Percentiles rank a stretch among this genome's conserved stretches.
These are phyloP conservation scores for Drosophila kikkawai DNA, from an alignment of 1,140 invertebrate genomes.

Conservation along the genomic window DNA sequence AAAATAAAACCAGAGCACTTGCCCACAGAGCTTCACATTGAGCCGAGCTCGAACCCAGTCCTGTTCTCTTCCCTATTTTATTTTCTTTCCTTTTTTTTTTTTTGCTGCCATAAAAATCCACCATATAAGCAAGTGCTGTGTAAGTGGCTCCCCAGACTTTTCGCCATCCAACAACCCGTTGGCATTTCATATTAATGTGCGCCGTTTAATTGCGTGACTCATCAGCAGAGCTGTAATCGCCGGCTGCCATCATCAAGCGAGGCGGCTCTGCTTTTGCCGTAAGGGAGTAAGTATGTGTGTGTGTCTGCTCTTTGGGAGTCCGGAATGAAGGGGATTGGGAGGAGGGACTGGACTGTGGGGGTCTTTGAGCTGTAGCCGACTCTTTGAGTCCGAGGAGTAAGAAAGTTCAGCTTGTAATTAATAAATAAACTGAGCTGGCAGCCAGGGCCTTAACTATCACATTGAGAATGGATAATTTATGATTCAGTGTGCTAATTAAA, in stretches of 20 bases:
- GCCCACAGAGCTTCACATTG: slow-evolving; percentile 12
- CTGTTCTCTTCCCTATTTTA: slow-evolving; percentile 5
- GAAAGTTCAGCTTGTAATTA: slow-evolving; percentile 32
- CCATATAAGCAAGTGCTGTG: slow-evolving; percentile 32
- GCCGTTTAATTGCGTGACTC: slow-evolving; percentile 66
- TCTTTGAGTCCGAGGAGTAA: not conserved
- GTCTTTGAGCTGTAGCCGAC: slow-evolving; percentile 16
- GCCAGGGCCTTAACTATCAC: slow-evolving; percentile 1
- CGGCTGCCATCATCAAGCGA: slow-evolving; percentile 15
- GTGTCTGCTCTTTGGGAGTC: not conserved
- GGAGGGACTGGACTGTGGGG: not conserved
- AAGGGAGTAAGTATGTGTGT: not conserved
- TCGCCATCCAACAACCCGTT: slow-evolving; percentile 17
- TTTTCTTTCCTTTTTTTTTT: not conserved
- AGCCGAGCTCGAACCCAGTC: slow-evolving; percentile 3
- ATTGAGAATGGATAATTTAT: slow-evolving; percentile 20
- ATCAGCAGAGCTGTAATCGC: slow-evolving; percentile 33
- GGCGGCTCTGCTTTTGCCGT: slow-evolving; percentile 13
- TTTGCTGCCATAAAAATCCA: slow-evolving; percentile 18
- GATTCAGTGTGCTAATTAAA: slow-evolving; percentile 14
- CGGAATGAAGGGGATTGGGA: not conserved
- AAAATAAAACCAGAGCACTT: slow-evolving; percentile 7
- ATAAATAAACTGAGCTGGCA: slow-evolving; percentile 18
- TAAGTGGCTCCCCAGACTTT: slow-evolving; percentile 30
- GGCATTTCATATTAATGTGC: slow-evolving; percentile 56